Conservation (phyloP, 2,113 vertebrate species). For the Redunca redunca region DNA sequence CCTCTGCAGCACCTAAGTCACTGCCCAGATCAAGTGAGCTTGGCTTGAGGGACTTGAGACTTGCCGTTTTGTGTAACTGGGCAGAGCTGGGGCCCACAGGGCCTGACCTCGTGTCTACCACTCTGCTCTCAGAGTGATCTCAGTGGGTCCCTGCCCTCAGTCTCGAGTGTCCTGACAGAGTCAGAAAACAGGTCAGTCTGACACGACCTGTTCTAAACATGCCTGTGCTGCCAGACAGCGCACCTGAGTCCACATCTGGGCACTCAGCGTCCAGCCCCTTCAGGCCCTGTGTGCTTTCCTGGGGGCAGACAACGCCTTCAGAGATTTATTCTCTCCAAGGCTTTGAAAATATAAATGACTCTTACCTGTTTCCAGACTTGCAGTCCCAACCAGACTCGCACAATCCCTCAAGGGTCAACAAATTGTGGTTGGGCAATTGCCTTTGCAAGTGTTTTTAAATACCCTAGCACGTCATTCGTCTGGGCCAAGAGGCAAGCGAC, state of each 20-base stretch:
- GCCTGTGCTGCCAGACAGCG: neutral
- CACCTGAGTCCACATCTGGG: neutral
- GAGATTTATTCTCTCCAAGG: neutral
- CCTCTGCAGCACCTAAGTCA: neutral
- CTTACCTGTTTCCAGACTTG: neutral
- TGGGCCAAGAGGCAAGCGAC: neutral
- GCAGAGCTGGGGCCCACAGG: neutral
- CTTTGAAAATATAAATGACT: slow-evolving; percentile 17
- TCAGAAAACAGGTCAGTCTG: slow-evolving; percentile 28
- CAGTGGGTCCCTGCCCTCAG: neutral
- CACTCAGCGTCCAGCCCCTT: neutral
- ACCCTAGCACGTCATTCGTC: neutral
- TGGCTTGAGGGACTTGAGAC: neutral
- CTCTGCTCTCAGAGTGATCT: neutral
- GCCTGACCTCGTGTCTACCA: neutral
- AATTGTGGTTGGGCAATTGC: neutral
- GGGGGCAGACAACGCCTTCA: neutral
- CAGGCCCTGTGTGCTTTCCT: neutral
- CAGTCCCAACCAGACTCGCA: neutral
- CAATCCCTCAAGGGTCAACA: neutral
- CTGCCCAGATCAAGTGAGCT: neutral
- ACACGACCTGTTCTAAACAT: neutral
- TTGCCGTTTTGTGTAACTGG: neutral
- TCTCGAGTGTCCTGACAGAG: neutral
- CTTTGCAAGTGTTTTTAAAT: slow-evolving; percentile 4